Evolutionary conservation across 1,140 invertebrate genomes (phyloP).

Genomic region (Drosophila baimaii): DNA sequence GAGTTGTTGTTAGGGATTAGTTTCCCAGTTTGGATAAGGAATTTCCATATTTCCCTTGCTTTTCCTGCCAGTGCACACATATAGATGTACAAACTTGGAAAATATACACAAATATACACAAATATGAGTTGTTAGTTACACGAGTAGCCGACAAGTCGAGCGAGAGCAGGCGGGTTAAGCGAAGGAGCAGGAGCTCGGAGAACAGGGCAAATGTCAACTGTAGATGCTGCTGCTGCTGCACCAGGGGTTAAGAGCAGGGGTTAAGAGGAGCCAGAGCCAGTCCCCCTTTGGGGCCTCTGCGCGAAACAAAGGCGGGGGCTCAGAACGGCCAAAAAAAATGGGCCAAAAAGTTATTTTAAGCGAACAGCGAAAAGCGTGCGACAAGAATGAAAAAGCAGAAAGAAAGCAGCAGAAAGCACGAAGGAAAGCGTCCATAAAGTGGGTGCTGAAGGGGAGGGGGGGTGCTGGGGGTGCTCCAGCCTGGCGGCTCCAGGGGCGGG

Average conservation of each 20-base stretch:
- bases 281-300: constrained; percentile 29
- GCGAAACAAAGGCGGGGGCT: constrained; percentile 56
- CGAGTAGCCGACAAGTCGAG: constrained; percentile 34
- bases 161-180: constrained; percentile 6
- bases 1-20: constrained; percentile 19
- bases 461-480: not conserved
- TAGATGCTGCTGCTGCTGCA: constrained; percentile 17
- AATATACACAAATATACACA: constrained; percentile 21
- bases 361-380: constrained; percentile 57
- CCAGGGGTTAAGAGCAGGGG: constrained; percentile 17
- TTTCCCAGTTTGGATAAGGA: not conserved
- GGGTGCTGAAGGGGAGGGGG: constrained; percentile 12
- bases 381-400: constrained; percentile 31
- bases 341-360: constrained; percentile 82
- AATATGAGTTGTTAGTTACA: constrained; percentile 52
- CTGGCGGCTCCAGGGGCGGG: not conserved
- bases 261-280: constrained; percentile 1
- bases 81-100: not conserved
- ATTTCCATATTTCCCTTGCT: constrained; percentile 11
- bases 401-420: constrained; percentile 36
- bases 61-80: constrained; percentile 11
- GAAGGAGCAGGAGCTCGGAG: constrained; percentile 4
- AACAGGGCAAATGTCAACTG: constrained; percentile 49
- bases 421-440: constrained; percentile 49
- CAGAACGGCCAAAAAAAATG: constrained; percentile 50